Percentiles rank a stretch among this genome's conserved stretches.
phyloP scores from a whole-genome alignment of 2,113 vertebrate species.

The Tachysurus fulvidraco region DNA sequence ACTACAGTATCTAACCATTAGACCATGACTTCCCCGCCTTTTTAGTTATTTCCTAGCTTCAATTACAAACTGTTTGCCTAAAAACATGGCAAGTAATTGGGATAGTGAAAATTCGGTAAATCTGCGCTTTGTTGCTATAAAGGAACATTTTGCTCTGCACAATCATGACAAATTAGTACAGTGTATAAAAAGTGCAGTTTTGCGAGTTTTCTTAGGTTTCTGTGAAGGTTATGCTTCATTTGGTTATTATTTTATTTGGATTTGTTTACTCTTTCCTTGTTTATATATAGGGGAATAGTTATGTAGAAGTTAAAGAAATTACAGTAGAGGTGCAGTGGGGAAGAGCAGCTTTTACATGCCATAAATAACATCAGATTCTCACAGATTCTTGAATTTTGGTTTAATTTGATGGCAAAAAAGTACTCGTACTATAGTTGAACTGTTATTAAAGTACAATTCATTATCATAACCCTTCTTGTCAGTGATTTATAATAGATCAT shows the following conservation, averaged over 20 bases:
- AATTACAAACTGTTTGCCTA: neutral
- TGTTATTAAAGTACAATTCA: neutral
- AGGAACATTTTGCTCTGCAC: neutral
- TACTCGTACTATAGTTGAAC: neutral
- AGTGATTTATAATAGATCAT: neutral
- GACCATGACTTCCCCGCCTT: too few relatives aligned
- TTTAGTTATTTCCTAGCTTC: neutral
- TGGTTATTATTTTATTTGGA: neutral
- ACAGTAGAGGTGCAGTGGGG: neutral
- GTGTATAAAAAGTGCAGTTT: neutral
- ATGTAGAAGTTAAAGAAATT: neutral
- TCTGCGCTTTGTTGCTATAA: neutral
- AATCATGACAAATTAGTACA: neutral
- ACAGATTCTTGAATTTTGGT: neutral
- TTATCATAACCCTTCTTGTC: neutral
- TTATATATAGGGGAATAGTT: neutral
- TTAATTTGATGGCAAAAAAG: neutral
- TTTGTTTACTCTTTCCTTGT: neutral
- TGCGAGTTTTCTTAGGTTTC: neutral
- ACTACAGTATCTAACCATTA: too few relatives aligned
- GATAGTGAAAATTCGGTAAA: neutral
- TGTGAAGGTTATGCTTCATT: neutral
- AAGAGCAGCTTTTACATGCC: neutral
- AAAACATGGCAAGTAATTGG: neutral
- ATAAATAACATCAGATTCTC: neutral